phyloP scores from a whole-genome alignment of 2,797 vertebrate species.

The Coregonus suidteri region DNA sequence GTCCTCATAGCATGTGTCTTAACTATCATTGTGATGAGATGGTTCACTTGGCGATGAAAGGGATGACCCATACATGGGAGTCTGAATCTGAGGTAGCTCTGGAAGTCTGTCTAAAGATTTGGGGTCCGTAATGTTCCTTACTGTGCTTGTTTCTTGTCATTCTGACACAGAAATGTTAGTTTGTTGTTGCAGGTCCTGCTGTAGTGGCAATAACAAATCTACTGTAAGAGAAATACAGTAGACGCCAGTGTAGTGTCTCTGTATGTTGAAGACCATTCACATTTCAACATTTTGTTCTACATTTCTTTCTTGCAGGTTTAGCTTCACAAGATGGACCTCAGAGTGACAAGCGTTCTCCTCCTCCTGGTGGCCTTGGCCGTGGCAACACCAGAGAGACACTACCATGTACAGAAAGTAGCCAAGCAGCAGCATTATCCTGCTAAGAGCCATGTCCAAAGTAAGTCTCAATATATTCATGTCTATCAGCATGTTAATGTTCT shows the following conservation, averaged over 20 bases:
- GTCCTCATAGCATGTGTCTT: not conserved
- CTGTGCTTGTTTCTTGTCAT: not conserved
- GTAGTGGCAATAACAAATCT: not conserved
- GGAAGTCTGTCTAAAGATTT: not conserved
- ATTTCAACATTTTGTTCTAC: not conserved
- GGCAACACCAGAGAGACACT: slow-evolving; percentile 82
- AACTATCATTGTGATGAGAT: not conserved
- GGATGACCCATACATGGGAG: not conserved
- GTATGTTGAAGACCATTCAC: not conserved
- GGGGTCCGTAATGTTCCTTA: not conserved
- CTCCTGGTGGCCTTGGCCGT: slow-evolving; percentile 80
- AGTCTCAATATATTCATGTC: slow-evolving; percentile 50
- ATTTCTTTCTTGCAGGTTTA: slow-evolving; percentile 68
- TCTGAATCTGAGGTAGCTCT: not conserved
- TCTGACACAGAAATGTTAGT: not conserved
- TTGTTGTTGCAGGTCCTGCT: not conserved
- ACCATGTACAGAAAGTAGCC: slow-evolving; percentile 45
- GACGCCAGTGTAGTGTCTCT: not conserved
- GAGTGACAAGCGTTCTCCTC: slow-evolving; percentile 75
- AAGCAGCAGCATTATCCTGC: slow-evolving; percentile 78
- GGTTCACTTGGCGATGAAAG: not conserved
- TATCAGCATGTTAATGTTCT: not conserved
- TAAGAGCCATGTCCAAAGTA: slow-evolving; percentile 85
- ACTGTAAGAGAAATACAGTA: not conserved
- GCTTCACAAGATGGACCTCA: slow-evolving; percentile 86